Conservation (phyloP, 2,797 vertebrate genomes). For the Sandelia bainsii region DNA sequence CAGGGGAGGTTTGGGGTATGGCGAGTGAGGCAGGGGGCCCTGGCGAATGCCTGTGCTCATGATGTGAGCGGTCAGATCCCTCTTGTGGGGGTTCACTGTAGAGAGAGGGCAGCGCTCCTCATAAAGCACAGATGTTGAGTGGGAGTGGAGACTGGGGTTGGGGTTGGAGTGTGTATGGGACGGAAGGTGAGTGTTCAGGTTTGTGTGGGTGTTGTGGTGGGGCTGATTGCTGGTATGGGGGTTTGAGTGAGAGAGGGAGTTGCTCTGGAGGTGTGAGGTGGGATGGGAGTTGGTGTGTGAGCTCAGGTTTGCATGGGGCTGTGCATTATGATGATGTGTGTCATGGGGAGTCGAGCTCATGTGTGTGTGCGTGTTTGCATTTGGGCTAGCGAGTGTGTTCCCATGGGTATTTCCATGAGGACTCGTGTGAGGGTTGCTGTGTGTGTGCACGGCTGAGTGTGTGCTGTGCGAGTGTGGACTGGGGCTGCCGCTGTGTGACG, state of each 20-base stretch:
- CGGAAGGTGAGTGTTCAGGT: constrained; percentile 59
- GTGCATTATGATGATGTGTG: constrained; percentile 70
- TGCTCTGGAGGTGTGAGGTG: constrained; percentile 66
- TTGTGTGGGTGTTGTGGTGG: constrained; percentile 74
- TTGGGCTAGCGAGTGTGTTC: constrained; percentile 65
- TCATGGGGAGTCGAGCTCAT: constrained; percentile 63
- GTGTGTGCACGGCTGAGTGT: constrained; percentile 72
- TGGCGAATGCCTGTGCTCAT: constrained; percentile 86
- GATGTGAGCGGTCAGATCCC: constrained; percentile 84
- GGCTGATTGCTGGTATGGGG: constrained; percentile 78
- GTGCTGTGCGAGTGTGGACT: constrained; percentile 90
- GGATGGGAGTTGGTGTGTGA: constrained; percentile 65
- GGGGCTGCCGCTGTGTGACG: constrained; percentile 90
- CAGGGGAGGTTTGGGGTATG: constrained; percentile 87
- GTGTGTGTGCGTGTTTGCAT: constrained; percentile 66
- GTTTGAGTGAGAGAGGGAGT: constrained; percentile 62
- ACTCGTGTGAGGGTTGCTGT: constrained; percentile 82
- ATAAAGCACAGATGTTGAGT: constrained; percentile 82
- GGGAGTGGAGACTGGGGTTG: constrained; percentile 69
- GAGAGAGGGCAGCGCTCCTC: constrained; percentile 89
- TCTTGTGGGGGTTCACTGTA: constrained; percentile 83
- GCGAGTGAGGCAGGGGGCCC: constrained; percentile 83
- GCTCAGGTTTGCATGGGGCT: constrained; percentile 65
- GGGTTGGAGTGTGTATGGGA: constrained; percentile 61
- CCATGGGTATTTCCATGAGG: constrained; percentile 79